These are phyloP conservation scores for human (Homo sapiens) DNA, from an alignment of 2,113 vertebrate species.

Conservation along the genomic window DNA sequence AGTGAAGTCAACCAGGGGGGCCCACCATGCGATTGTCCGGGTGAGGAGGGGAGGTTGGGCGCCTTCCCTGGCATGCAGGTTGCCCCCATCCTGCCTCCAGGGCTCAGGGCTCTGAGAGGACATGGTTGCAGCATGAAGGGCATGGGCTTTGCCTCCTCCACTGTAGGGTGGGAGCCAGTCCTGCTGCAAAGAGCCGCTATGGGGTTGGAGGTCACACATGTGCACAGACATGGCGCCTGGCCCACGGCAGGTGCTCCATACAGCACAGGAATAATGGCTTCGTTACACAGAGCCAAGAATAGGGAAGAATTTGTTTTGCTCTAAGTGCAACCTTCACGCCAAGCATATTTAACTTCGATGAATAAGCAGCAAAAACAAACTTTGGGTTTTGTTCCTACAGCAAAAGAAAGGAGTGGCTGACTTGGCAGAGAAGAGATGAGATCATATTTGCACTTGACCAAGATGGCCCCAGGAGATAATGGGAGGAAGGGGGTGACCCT, in stretches of 20 bases:
- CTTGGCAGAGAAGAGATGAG: too few species aligned
- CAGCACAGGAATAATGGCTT: too few species aligned
- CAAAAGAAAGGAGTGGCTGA: too few species aligned
- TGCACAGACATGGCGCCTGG: background rate
- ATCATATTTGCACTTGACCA: too few species aligned
- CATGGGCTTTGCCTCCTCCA: background rate
- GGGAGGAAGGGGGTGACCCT: too few species aligned
- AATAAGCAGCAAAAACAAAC: background rate
- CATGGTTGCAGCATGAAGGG: fast-evolving
- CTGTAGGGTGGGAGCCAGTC: background rate
- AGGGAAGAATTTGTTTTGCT: background rate
- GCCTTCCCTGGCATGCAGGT: background rate
- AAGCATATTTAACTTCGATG: background rate
- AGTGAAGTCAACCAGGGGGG: background rate
- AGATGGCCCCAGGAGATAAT: too few species aligned
- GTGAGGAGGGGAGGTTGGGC: too few species aligned
- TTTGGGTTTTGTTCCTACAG: too few species aligned
- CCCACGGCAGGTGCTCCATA: fast-evolving
- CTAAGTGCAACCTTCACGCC: background rate
- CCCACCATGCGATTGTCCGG: fast-evolving
- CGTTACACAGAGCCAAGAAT: background rate
- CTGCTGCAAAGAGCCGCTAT: fast-evolving
- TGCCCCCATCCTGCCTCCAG: background rate
- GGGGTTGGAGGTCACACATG: background rate
- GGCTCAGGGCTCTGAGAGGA: background rate